Base-by-base conservation (phyloP, 2,797 vertebrate species). In the Triplophysa bombifrons region DNA sequence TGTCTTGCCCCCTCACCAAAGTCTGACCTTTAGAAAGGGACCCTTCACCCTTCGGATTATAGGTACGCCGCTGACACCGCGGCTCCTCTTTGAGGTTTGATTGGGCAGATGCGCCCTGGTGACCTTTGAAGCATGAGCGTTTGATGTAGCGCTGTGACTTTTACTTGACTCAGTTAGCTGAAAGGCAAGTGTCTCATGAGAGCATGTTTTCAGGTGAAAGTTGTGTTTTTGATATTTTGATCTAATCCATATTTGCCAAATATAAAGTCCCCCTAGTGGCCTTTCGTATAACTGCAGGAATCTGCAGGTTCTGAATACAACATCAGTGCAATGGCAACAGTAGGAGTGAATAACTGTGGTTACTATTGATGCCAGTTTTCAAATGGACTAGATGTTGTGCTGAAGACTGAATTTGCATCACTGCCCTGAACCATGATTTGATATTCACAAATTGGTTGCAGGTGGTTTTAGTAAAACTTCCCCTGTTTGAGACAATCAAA, bases 11-110 rank as follows among this genome's bases (percentile, higher is more conserved):
- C 72, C 30, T 78, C 74, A 80, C 80, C 80, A 82, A 82, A 80
- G 76, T 72, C 80, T 84, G 75, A 82, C 84, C 83, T 85, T 85
- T 77, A 84, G 46, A 85, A 74, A 74, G 76, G 61, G 77, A 56
- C 69, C 44, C 30, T 22, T 63, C 17, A 19, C 84, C 82, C 72
- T 48, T 50, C 8, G 80, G 50, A 74, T 78, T 72, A 55, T 46
- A 50, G 79, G 69, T 80, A 76, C 20, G 16, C 63, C 58, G 48
- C 56, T 55, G 72, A 66, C 79, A 25, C 30, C 34, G 53, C n/a
- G 55, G 17, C 72, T 65, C 41, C 82, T 76, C 78, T 76, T 77
- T 51, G 30, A 70, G 76, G 72, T 83, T 72, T 74, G 53, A 76
- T 83, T 82, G 78, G 76, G 51, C 25, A 38, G 72, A 78, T 77